phyloP scores from a whole-genome alignment of 2,113 vertebrate genomes.

The Nettapus auritus region DNA sequence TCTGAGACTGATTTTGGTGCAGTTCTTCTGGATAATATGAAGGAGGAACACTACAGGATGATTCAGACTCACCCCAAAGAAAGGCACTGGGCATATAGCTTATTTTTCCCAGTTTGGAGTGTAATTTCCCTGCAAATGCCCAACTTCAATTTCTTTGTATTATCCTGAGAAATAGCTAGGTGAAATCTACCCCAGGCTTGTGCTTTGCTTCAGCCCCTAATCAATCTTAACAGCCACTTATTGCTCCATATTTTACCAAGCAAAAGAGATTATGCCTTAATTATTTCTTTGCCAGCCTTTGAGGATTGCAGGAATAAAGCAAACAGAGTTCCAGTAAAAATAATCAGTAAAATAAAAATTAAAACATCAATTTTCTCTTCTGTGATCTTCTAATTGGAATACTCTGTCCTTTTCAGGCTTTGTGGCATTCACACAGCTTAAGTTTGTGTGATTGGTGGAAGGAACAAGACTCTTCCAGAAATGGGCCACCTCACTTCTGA shows the following conservation, averaged over 20 bases:
- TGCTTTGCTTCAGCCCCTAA: not conserved
- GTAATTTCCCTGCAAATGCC: not conserved
- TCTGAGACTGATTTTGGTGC: not conserved
- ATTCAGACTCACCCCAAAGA: not conserved
- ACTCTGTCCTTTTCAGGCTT: not conserved
- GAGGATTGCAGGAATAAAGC: not conserved
- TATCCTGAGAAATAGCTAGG: not conserved
- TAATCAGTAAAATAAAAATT: slow-evolving; percentile 18
- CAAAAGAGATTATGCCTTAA: slow-evolving; percentile 30
- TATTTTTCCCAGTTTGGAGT: not conserved
- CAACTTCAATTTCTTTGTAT: not conserved
- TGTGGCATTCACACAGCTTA: not conserved
- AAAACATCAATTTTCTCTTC: not conserved
- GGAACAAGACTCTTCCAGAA: not conserved
- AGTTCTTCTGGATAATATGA: not conserved
- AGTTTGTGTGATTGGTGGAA: not conserved
- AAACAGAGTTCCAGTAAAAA: not conserved
- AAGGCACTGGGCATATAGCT: not conserved
- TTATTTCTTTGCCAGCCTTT: not conserved
- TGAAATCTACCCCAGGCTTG: slow-evolving; percentile 2
- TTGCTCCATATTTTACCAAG: slow-evolving; percentile 31
- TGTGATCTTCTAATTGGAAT: not conserved
- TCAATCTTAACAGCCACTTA: slow-evolving; percentile 32
- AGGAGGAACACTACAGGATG: not conserved
- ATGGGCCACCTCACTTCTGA: not conserved